Evolutionary conservation across 2,888 invertebrate species (phyloP), one percentile per base, ranked within the genome.

Genomic region (Ennomos fuscantarius): DNA sequence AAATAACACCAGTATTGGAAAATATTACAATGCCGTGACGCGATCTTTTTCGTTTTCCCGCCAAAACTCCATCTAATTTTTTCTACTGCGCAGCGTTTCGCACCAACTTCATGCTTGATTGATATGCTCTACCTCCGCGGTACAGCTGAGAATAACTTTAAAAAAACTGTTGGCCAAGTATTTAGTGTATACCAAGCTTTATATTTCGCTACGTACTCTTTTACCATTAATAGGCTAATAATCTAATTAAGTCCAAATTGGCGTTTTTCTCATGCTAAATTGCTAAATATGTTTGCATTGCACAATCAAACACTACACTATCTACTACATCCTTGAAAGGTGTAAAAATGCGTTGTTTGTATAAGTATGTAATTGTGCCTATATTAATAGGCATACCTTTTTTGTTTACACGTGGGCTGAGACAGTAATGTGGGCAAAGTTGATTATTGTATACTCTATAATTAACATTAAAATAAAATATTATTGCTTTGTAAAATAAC

Each of bases 301-400:
- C 63, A 47, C 63, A 47, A 58, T 65, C 35, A 54, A 58, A 62
- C 6, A 24, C 24, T 6, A 24, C 6, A 24, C 15, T 3, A 15
- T 6, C 24, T 24, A n/a, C n/a, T 24, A 63, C 60, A 62, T 74
- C 81, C 81, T 85, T 84, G 81, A 62, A 50, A 83, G 68, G 81
- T 85, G 83, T 78, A 64, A 82, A 82, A 74, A 70, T 73, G 62
- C 55, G 24, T 62, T 61, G 65, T 73, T 69, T 70, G 62, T 59
- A 44, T 50, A 62, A 50, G 62, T 60, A 49, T n/a, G n/a, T n/a
- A n/a, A n/a, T 44, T 41, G 59, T 44, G 9, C 43, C 45, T 57
- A 34, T 11, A 48, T 58, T 56, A 60, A 24, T 42, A 12, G 55
- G 12, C 47, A 59, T 52, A 55, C 46, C 57, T 59, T 59, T 57